These are phyloP conservation scores for Muntiacus reevesi DNA, from an alignment of 2,113 vertebrate species.

Conservation along the genomic window DNA sequence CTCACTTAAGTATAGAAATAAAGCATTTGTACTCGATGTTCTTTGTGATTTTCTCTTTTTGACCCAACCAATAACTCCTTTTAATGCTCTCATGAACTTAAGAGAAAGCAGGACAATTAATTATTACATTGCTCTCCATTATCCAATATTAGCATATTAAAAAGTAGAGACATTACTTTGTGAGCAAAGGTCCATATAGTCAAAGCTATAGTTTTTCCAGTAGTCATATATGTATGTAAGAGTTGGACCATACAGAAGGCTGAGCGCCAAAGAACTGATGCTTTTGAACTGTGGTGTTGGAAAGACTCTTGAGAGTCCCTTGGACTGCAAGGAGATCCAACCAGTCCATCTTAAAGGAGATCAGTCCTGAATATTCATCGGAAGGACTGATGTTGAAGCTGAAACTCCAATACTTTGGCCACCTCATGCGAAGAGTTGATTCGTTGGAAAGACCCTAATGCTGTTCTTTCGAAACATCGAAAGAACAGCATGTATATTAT, in stretches of 20 bases:
- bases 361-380: background rate
- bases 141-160: background rate
- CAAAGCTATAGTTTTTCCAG: background rate
- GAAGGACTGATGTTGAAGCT: background rate
- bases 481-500: no score
- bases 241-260: background rate
- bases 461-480: background rate
- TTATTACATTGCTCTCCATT: accelerated
- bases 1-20: background rate
- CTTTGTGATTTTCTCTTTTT: background rate
- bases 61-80: background rate
- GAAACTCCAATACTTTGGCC: background rate
- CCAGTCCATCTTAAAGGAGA: background rate
- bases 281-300: background rate
- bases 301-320: background rate
- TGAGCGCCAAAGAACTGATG: background rate
- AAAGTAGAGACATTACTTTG: background rate
- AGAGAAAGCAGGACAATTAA: background rate
- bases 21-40: background rate
- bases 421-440: background rate
- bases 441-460: background rate
- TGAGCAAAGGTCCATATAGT: background rate
- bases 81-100: background rate
- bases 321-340: background rate
- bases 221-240: background rate